These are phyloP conservation scores for Clivina fossor DNA, from an alignment of 2,888 invertebrate genomes.

Conservation along the genomic window DNA sequence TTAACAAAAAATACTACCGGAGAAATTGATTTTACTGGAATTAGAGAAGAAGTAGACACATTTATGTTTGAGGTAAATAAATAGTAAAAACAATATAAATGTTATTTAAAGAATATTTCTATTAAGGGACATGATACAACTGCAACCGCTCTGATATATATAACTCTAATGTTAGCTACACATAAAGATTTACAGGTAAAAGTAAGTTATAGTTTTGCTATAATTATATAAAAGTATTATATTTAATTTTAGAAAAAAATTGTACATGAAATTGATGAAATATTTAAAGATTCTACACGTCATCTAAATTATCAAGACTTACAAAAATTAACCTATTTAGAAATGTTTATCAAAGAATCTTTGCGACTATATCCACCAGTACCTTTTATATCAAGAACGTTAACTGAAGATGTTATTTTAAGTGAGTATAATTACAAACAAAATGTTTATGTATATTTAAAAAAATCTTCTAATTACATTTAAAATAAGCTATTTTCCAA, in stretches of 20 bases:
- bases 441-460: too few species aligned
- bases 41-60: constrained; percentile 28
- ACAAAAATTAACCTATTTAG: constrained; percentile 15
- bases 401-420: background rate
- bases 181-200: constrained; percentile 53
- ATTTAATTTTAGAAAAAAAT: background rate
- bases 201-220: background rate
- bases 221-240: background rate
- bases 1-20: constrained; percentile 10
- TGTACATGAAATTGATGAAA: constrained; percentile 7
- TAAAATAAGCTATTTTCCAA: too few species aligned
- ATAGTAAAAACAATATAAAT: background rate
- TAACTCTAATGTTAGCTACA: constrained; percentile 57
- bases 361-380: constrained; percentile 12
- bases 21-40: constrained; percentile 20
- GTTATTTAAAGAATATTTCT: background rate
- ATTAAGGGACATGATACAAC: constrained; percentile 64
- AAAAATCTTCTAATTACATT: too few species aligned
- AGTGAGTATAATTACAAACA: constrained; percentile 4
- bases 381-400: background rate
- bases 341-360: constrained; percentile 12
- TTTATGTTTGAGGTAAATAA: constrained; percentile 31
- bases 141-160: constrained; percentile 52
- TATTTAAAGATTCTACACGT: constrained; percentile 6
- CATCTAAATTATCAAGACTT: constrained; percentile 3